Evolutionary conservation across 2,888 invertebrate genomes (phyloP), one percentile per base, ranked within the genome.

Genomic region (Sarcophaga rosellei): DNA sequence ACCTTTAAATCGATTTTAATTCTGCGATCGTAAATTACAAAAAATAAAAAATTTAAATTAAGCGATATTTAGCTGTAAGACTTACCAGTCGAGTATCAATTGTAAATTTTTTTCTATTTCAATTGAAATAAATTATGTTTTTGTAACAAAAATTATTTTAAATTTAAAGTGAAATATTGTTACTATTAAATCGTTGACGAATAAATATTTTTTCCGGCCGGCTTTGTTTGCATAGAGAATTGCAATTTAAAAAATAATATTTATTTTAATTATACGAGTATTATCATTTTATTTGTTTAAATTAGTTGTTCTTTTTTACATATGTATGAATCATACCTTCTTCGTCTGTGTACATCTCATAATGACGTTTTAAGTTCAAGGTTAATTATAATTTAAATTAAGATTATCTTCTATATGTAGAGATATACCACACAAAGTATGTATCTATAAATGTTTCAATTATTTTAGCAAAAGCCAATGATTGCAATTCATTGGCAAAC

Each of bases 291-390:
- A 35, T 35, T 35, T 35, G 35, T 35, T 35, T 35, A 35, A 35
- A 35, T 35, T 35, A 35, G 35, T 35, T 35, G 0, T 35, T 35
- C 0, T 35, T 35, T 35, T 35, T 2, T 35, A 0, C 35, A 35
- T 8, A 35, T 35, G 35, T 8, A 35, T 35, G 35, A 35, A 8
- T 35, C 35, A 35, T 35, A 35, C 35, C 35, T 35, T 25, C 25
- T 10, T 47, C n/a, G 20, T 57, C 53, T 44, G 63, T 45, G 44
- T 73, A 57, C 15, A 72, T 72, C 35, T 44, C 12, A n/a, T 65
- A 59, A 59, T 65, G 72, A 65, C 53, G 72, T 66, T 53, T 65
- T 45, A 70, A 79, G 79, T 79, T 79, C 79, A 79, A 79, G 79
- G 79, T 17, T 65, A 47, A 63, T 78, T 79, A 62, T 4, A 45